These are phyloP conservation scores for Meliscaeva auricollis DNA, from an alignment of 2,888 invertebrate species.

Conservation along the genomic window DNA sequence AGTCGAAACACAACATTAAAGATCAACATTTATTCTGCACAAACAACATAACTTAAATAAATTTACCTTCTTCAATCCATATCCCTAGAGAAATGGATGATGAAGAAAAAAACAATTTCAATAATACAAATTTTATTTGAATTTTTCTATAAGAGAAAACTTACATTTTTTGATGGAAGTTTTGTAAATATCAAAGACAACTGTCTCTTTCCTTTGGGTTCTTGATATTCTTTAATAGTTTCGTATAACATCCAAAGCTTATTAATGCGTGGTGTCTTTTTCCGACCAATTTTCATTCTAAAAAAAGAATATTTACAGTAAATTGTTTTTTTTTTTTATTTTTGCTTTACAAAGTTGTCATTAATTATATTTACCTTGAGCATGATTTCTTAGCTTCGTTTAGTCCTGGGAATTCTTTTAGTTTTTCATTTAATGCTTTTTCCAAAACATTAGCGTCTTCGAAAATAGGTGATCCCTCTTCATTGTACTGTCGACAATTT, in stretches of 20 bases:
- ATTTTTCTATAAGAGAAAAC: conserved; percentile 74
- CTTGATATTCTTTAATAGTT: conserved; percentile 94
- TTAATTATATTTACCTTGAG: conserved; percentile 79
- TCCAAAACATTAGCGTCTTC: conserved; percentile 96
- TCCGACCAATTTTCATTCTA: conserved; percentile 83
- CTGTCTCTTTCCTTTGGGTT: conserved; percentile 93
- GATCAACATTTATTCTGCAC: neutral
- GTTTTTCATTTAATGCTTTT: conserved; percentile 92
- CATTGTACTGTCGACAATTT: conserved; percentile 98
- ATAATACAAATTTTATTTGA: conserved; percentile 24
- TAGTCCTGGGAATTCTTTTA: conserved; percentile 89
- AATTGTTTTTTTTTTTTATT: no score
- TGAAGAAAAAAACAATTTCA: conserved; percentile 55
- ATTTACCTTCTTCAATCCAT: conserved; percentile 77
- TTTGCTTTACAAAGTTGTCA: no score
- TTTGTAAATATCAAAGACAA: conserved; percentile 97
- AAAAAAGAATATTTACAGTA: no score
- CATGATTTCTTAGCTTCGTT: conserved; percentile 83
- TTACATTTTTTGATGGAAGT: conserved; percentile 93
- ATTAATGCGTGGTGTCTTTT: conserved; percentile 87
- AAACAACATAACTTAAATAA: neutral
- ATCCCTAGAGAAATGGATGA: conserved; percentile 74
- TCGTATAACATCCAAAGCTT: conserved; percentile 95
- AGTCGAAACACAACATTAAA: neutral
- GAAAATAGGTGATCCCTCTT: conserved; percentile 97